phyloP scores from a whole-genome alignment of 1,140 invertebrate species.

The Brachionus rubens region DNA sequence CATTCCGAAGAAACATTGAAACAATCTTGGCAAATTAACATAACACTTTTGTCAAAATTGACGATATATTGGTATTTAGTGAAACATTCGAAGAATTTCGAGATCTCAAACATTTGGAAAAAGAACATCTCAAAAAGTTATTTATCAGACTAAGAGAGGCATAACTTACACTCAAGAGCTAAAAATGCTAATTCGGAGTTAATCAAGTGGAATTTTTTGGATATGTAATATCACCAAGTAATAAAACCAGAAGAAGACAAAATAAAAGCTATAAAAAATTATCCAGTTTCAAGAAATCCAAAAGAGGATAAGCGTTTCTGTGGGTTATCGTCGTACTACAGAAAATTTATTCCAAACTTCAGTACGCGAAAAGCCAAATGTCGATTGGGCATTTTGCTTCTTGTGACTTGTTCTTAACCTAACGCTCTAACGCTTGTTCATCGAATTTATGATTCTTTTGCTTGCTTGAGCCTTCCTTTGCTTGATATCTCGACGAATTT shows the following conservation, averaged over 20 bases:
- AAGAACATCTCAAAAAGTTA: background rate
- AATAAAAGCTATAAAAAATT: constrained; percentile 43
- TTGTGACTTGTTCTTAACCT: too few relatives aligned
- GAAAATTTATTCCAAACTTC: constrained; percentile 50
- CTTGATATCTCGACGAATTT: too few relatives aligned
- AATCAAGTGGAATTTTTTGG: too few relatives aligned
- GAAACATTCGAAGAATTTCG: background rate
- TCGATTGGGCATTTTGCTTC: too few relatives aligned
- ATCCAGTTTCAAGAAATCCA: constrained; percentile 43
- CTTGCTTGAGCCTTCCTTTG: too few relatives aligned
- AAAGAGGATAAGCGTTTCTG: constrained; percentile 47
- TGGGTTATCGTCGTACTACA: constrained; percentile 51
- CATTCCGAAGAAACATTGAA: constrained; percentile 55
- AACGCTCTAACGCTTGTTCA: too few relatives aligned
- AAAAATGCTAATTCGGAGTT: constrained; percentile 51
- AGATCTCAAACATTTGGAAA: too few relatives aligned
- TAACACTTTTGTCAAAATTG: background rate
- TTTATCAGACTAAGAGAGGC: constrained; percentile 46
- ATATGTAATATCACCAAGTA: constrained; percentile 46
- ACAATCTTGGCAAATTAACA: constrained; percentile 46
- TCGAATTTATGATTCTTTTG: too few relatives aligned
- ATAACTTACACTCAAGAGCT: constrained; percentile 57
- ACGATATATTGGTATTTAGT: constrained; percentile 10
- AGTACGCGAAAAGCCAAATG: too few relatives aligned
- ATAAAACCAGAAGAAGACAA: constrained; percentile 47